Evolutionary conservation across 2,797 vertebrate species (phyloP).

Genomic region (Sebastiscus albofasciatus): DNA sequence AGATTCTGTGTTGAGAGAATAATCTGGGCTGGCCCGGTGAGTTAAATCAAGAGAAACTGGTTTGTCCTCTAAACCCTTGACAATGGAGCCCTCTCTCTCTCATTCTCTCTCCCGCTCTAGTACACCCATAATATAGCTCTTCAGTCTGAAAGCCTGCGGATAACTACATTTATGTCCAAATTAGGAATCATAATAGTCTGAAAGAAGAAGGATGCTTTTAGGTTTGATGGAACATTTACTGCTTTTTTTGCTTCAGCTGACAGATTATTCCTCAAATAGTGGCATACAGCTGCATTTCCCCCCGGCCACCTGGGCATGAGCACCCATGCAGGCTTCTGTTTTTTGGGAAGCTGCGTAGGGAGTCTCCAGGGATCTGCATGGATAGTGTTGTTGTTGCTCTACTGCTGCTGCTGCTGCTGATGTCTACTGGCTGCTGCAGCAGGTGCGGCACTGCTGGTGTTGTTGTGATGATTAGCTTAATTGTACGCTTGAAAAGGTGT

Average conservation of each 20-base stretch:
- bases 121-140: background rate
- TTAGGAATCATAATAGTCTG: background rate
- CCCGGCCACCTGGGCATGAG: background rate
- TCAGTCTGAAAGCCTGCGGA: background rate
- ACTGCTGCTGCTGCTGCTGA: conserved; percentile 3
- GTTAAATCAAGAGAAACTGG: conserved; percentile 72
- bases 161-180: conserved; percentile 12
- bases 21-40: conserved; percentile 42
- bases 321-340: background rate
- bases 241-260: background rate
- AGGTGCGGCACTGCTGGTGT: conserved; percentile 18
- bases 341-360: background rate
- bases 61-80: conserved; percentile 63
- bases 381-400: conserved; percentile 27
- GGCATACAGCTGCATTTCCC: background rate
- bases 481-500: conserved; percentile 5
- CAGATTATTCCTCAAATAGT: background rate
- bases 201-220: background rate
- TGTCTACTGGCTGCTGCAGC: conserved; percentile 33
- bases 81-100: conserved; percentile 27
- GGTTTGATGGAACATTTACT: background rate
- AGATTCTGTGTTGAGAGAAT: conserved; percentile 57
- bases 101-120: background rate
- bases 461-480: conserved; percentile 25
- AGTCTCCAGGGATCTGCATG: conserved; percentile 31